These are phyloP conservation scores for Catharus ustulatus DNA, from an alignment of 2,797 vertebrate species.

Conservation along the genomic window DNA sequence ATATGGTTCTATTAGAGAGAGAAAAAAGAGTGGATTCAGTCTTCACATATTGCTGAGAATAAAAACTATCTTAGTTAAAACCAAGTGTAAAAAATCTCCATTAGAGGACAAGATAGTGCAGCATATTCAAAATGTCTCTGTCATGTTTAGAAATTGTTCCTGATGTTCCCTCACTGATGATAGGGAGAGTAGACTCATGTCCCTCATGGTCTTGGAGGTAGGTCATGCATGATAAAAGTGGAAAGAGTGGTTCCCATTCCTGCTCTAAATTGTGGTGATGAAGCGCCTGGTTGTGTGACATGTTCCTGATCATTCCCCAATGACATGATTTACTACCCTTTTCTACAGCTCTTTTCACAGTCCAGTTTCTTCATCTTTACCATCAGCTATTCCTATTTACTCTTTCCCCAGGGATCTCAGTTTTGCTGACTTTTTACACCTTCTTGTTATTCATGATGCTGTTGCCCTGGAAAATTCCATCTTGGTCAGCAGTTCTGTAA, in stretches of 20 bases:
- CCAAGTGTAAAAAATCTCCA: not conserved
- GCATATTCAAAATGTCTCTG: not conserved
- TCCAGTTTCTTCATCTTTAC: not conserved
- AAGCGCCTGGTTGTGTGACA: rapidly evolving
- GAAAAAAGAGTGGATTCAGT: not conserved
- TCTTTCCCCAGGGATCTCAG: not conserved
- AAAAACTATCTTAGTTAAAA: not conserved
- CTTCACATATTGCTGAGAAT: not conserved
- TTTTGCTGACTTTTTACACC: conserved; percentile 12
- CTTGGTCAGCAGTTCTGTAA: conserved; percentile 32
- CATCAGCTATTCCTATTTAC: not conserved
- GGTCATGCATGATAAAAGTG: not conserved
- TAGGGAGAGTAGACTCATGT: rapidly evolving
- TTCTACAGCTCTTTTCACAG: not conserved
- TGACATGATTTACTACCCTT: not conserved
- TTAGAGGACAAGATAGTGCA: not conserved
- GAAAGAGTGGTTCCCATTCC: not conserved
- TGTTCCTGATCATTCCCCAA: not conserved
- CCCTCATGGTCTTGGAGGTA: not conserved
- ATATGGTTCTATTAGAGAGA: not conserved
- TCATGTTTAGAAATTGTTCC: not conserved
- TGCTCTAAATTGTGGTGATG: not conserved
- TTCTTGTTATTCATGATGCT: conserved; percentile 5
- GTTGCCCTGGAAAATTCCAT: not conserved
- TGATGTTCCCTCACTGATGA: not conserved